Evolutionary conservation across 1,140 invertebrate species (phyloP).

Genomic region (Calliopsis andreniformis): DNA sequence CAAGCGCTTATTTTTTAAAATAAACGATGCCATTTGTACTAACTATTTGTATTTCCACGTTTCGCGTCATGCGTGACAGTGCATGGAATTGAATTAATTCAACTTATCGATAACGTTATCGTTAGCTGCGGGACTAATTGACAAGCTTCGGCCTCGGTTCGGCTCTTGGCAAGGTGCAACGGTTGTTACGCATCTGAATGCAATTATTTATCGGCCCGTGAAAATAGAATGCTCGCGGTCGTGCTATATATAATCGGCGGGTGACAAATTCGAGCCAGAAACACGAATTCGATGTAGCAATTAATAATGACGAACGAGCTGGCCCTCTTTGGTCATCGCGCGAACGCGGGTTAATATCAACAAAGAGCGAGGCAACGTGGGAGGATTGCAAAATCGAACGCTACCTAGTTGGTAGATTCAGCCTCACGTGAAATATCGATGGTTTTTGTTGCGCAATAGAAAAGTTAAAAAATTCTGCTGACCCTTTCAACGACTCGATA

Average conservation of each 20-base stretch:
- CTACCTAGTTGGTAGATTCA: neutral
- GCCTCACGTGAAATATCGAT: neutral
- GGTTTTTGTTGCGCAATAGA: too few species aligned
- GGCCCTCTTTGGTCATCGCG: slow-evolving; percentile 30
- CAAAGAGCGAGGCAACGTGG: neutral
- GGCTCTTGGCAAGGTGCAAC: slow-evolving; percentile 17
- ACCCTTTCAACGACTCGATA: too few species aligned
- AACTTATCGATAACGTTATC: slow-evolving; percentile 28
- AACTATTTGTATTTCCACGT: too few species aligned
- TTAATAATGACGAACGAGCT: slow-evolving; percentile 42
- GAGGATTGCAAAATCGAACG: slow-evolving; percentile 1
- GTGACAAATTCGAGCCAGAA: slow-evolving; percentile 41
- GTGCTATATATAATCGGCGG: slow-evolving; percentile 32
- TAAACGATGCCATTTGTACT: too few species aligned
- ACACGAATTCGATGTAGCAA: slow-evolving; percentile 48
- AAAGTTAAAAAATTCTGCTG: too few species aligned
- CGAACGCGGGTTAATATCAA: slow-evolving; percentile 7
- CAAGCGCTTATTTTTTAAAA: too few species aligned
- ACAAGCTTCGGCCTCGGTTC: neutral
- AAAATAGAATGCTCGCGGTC: slow-evolving; percentile 43
- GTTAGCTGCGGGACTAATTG: neutral
- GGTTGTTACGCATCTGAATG: slow-evolving; percentile 35
- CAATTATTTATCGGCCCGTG: slow-evolving; percentile 43
- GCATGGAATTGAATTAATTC: neutral
- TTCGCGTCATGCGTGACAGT: too few species aligned